These are phyloP conservation scores for Misgurnus anguillicaudatus DNA, from an alignment of 2,113 vertebrate genomes.

Conservation along the genomic window DNA sequence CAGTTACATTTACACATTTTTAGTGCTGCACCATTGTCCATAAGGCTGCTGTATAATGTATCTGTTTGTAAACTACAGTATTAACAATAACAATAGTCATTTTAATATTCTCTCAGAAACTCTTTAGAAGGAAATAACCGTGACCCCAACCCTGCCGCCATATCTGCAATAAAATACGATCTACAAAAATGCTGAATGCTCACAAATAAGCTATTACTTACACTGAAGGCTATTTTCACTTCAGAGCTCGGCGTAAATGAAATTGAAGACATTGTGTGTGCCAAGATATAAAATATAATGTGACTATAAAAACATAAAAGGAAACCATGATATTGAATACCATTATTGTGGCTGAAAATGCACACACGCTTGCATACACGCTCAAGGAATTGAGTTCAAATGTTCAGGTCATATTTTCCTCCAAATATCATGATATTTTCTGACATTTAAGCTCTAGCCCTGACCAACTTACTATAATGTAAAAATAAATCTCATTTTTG, in stretches of 20 bases:
- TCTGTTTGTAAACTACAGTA: not conserved
- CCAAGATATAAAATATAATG: not conserved
- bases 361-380: not conserved
- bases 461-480: too few species aligned
- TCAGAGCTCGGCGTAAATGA: not conserved
- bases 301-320: constrained; percentile 1
- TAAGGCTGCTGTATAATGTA: not conserved
- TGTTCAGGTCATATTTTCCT: too few species aligned
- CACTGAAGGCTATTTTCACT: constrained; percentile 13
- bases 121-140: not conserved
- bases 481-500: too few species aligned
- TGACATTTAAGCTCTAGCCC: not conserved
- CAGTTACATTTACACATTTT: too few species aligned
- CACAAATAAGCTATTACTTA: constrained; percentile 23
- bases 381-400: too few species aligned
- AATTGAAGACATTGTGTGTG: not conserved
- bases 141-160: not conserved
- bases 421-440: not conserved
- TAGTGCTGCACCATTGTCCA: too few species aligned
- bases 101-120: not conserved
- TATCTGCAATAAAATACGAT: not conserved
- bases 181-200: constrained; percentile 9
- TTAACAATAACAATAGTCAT: not conserved
- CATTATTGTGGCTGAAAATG: constrained; percentile 1
- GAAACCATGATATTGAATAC: not conserved